Base-by-base conservation (phyloP, 2,797 vertebrate genomes). In the Acipenser oxyrinchus region DNA sequence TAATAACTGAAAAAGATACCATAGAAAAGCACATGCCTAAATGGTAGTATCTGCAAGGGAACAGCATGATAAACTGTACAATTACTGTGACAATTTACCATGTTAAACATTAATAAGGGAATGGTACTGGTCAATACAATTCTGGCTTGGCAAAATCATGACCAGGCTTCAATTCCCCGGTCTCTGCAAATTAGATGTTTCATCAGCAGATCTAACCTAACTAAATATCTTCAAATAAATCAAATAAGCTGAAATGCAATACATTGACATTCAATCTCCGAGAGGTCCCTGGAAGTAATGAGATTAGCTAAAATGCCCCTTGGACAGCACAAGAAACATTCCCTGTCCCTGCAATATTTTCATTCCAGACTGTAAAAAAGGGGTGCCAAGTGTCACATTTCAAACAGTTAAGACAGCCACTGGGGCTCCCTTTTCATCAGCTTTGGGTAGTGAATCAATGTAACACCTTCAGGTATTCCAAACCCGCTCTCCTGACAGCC, bases 221-320 rank as follows among this genome's bases (percentile, higher is more conserved):
- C 37, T 37, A 37, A 37, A 37, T 37, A 37, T 37, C 37, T 37
- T 37, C 37, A 37, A 37, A 37, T 37, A 82, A 37, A 37, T 70
- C 6, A 68, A 69, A 65, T 68, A 69, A 76, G 72, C 71, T 72
- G 51, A 65, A 70, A 71, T 63, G 72, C 57, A 60, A 67, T 69
- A 51, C 79, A 73, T 77, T 82, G 75, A 73, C 76, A 71, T 78
- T 71, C 74, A 78, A 82, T 81, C 73, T 75, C 68, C 6, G 10
- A 52, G 67, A 72, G 62, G 67, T 75, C 75, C 74, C 67, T 13
- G 67, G 69, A 74, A 72, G 71, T 79, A 81, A 82, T 79, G 71
- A 70, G 74, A 85, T 83, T 82, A 79, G 74, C 70, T 68, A 70
- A 52, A 73, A 77, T 69, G 68, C 71, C 62, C 64, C 62, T 51